Percentiles rank a stretch among this genome's conserved stretches.
Conservation (phyloP, 2,113 vertebrate genomes). For the Theristicus caerulescens region DNA sequence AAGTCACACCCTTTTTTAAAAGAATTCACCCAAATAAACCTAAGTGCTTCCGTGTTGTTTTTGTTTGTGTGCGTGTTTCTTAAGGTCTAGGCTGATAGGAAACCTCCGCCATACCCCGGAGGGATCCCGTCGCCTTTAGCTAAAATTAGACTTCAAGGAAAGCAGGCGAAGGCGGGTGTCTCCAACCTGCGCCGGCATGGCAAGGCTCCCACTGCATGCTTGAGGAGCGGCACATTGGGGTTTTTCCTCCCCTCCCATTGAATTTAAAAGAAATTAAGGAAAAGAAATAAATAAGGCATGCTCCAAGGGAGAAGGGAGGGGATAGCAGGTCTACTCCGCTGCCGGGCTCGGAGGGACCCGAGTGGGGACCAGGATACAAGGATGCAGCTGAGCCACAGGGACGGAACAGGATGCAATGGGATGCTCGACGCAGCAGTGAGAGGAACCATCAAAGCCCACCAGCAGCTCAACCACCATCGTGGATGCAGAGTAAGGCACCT, state of each 20-base stretch:
- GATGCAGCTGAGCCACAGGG: rapidly evolving
- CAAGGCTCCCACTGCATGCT: neutral
- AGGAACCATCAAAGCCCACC: neutral
- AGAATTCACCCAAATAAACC: slow-evolving; percentile 42
- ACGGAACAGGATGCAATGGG: rapidly evolving
- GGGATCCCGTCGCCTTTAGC: neutral
- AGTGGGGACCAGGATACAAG: rapidly evolving
- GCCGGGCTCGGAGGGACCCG: rapidly evolving
- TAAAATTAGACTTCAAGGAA: slow-evolving; percentile 56
- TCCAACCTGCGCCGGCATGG: neutral
- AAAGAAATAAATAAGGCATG: neutral
- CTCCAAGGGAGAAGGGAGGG: neutral
- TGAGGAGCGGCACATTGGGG: rapidly evolving
- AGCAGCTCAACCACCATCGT: rapidly evolving
- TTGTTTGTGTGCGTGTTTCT: neutral
- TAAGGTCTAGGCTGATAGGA: neutral
- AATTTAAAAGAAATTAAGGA: neutral
- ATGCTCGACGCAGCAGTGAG: rapidly evolving
- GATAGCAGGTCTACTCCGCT: rapidly evolving
- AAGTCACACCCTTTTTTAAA: slow-evolving; percentile 36
- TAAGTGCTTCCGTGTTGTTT: neutral
- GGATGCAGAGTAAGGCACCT: neutral
- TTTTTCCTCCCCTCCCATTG: neutral
- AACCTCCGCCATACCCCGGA: neutral
- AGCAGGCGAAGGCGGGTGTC: neutral